Conservation (phyloP, 2,113 vertebrate genomes). For the Eonycteris spelaea region DNA sequence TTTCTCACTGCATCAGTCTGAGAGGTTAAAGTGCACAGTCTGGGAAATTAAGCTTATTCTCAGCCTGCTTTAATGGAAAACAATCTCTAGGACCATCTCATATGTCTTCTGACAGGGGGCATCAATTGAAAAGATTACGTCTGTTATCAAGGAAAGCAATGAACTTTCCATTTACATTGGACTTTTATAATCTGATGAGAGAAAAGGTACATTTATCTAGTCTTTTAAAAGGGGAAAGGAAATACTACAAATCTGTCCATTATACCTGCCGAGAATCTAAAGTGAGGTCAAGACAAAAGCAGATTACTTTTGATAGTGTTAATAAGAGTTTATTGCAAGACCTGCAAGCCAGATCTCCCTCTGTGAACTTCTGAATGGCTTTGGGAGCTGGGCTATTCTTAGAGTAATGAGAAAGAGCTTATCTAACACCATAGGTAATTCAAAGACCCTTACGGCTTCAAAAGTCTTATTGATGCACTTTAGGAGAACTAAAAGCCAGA, state of each 20-base stretch:
- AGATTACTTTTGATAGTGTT: constrained; percentile 73
- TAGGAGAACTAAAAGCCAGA: constrained; percentile 44
- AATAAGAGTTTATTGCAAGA: constrained; percentile 73
- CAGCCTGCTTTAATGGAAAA: constrained; percentile 26
- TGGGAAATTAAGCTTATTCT: constrained; percentile 61
- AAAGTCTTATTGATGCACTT: constrained; percentile 49
- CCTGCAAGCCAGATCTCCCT: constrained; percentile 49
- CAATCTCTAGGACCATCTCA: constrained; percentile 24
- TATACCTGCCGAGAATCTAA: constrained; percentile 70
- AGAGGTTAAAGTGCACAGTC: constrained; percentile 25
- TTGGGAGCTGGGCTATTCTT: constrained; percentile 67
- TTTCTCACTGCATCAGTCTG: constrained; percentile 18
- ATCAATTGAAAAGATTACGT: constrained; percentile 49
- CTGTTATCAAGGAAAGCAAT: constrained; percentile 62
- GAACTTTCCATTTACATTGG: constrained; percentile 72
- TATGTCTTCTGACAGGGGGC: constrained; percentile 38
- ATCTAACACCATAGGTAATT: constrained; percentile 68
- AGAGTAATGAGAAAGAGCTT: constrained; percentile 71
- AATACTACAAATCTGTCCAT: constrained; percentile 66
- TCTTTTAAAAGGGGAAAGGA: constrained; percentile 63
- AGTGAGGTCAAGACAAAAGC: constrained; percentile 75
- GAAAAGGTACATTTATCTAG: constrained; percentile 62
- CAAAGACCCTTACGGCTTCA: constrained; percentile 34
- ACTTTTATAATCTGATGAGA: constrained; percentile 63
- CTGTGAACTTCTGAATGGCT: constrained; percentile 54